Evolutionary conservation across 2,113 vertebrate genomes (phyloP), one percentile per base, ranked within the genome.

Genomic region (Vulpes lagopus): DNA sequence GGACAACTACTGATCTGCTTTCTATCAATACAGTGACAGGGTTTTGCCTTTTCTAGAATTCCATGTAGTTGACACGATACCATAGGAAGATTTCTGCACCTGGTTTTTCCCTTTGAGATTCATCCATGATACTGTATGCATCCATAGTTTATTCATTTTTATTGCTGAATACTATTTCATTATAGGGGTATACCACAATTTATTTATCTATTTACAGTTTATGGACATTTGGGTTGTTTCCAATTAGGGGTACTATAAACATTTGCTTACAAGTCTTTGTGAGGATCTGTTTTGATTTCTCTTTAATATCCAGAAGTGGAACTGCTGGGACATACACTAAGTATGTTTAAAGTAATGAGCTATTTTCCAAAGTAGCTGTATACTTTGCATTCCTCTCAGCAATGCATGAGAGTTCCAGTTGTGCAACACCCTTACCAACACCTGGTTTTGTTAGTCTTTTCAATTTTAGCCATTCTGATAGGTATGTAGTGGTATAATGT

Each of bases 21-120:
- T 55, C 60, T 43, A 22, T 78, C 19, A 10, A n/a, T 69, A 60
- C 22, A 19, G 20, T 73, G 69, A 73, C 35, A 73, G 9, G n/a
- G 19, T 71, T 93, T 93, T 78, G 14, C 38, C 60, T 84, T 83
- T 89, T 78, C 78, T n/a, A 69, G 79, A 89, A 93, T 83, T 53
- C 60, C 8, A 53, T 35, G 51, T 55, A 51, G 55, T 15, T 11
- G 9, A 79, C 78, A 79, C 71, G 20, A 53, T 7, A 79, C 10
- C 53, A 35, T 51, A 67, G 32, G 19, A 81, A 89, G 17, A 67
- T 30, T 59, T 67, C 62, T 89, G 19, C 25, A 78, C 20, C 59
- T 38, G 11, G 25, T 19, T 78, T 69, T 92, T 88, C n/a, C 64
- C 12, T 30, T 82, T 62, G 57, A 62, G 38, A 91, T 80, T 60